These are phyloP conservation scores for Globicephala melas DNA, from an alignment of 2,113 vertebrate species.

Conservation along the genomic window DNA sequence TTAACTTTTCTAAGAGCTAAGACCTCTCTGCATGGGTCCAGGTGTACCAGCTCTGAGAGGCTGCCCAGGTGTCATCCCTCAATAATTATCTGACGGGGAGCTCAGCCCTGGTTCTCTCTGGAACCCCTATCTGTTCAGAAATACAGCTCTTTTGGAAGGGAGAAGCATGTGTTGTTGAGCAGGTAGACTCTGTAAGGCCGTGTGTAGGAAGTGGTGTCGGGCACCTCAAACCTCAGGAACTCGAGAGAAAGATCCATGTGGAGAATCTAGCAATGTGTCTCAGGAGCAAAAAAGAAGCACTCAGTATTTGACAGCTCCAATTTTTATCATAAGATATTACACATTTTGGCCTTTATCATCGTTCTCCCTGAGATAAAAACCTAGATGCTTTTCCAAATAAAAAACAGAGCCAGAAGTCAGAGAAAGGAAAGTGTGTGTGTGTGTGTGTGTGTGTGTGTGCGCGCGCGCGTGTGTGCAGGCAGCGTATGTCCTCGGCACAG, in stretches of 20 bases:
- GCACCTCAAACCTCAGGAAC: rapidly evolving
- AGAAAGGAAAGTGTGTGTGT: not conserved
- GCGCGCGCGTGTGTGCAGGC: no score
- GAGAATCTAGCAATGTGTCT: not conserved
- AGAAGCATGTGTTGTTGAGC: no score
- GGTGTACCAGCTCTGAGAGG: not conserved
- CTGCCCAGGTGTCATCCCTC: not conserved
- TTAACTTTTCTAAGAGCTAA: not conserved
- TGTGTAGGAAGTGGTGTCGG: rapidly evolving
- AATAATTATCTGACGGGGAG: not conserved
- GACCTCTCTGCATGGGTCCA: not conserved
- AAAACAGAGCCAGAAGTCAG: not conserved
- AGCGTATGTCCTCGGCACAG: not conserved
- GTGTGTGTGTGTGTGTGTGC: not conserved
- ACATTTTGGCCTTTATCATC: not conserved
- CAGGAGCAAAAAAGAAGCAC: not conserved
- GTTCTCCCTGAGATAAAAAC: not conserved
- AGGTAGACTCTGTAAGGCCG: not conserved
- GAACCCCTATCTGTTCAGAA: not conserved
- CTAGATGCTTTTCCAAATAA: not conserved
- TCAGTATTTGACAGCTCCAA: not conserved
- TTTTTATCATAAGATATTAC: not conserved
- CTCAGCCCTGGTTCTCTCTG: not conserved
- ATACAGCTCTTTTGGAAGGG: not conserved
- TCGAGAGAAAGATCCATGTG: rapidly evolving